Evolutionary conservation across 2,888 invertebrate species (phyloP), one percentile per base, ranked within the genome.

Genomic region (Pristionchus arcanus): DNA sequence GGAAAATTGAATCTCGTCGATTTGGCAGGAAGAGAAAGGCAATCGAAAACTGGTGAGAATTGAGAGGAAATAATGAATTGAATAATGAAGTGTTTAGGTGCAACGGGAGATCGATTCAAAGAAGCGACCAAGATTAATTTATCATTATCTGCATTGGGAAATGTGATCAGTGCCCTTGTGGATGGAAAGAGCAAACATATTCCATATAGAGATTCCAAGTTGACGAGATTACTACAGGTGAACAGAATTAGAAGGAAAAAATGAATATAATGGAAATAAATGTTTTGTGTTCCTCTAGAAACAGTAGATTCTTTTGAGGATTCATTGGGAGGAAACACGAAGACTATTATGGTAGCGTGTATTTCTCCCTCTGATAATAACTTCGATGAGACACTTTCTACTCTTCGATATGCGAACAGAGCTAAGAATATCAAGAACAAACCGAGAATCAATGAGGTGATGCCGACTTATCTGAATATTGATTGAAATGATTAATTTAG

Each of bases 341-440:
- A 98, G 96, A 99, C 99, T 0, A 98, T 99, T 89, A 99, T 99
- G 99, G 97, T 99, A 89, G 99, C 99, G 13, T 99, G 98, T 96
- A 97, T 99, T 95, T 99, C 99, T 0, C 99, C 99, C 49, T 98
- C 99, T 31, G 97, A 97, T 93, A 98, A 98, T 96, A 99, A 99
- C 96, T 98, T 98, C 96, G 99, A 99, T 95, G 99, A 94, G 89
- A 99, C 99, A 31, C 96, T 99, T 91, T 96, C 98, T 7, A 94
- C 93, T 1, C 91, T 94, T 25, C 84, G 91, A 90, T 98, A 99
- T 96, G 98, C 99, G 4, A 98, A 98, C 95, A 96, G 99, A 86
- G 99, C 99, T 19, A 99, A 99, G 96, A 98, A 98, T 93, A 99
- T 99, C 94, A 98, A 98, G 96, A 99, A 99, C 96, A 98, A 98